A percentile compares a stretch with the other conserved stretches of the same genome.
These are phyloP conservation scores for Taenaris catops DNA, from an alignment of 2,888 invertebrate species.

Conservation along the genomic window DNA sequence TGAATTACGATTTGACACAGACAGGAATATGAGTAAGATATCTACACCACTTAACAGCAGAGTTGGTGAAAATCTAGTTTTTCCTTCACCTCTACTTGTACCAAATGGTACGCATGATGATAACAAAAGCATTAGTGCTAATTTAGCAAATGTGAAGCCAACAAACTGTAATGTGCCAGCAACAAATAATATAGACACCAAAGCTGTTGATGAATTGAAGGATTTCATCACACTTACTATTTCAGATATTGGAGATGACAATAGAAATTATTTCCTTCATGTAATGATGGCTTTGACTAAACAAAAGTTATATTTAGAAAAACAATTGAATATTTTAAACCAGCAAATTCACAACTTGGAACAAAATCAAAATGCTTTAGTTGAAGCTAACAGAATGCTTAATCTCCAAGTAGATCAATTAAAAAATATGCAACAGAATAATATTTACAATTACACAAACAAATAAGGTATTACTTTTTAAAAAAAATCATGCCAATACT, in stretches of 20 bases:
- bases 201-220: conserved; percentile 55
- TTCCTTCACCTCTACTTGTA: conserved; percentile 46
- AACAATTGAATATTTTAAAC: conserved; percentile 50
- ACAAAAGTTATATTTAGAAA: conserved; percentile 66
- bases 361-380: conserved; percentile 56
- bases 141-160: conserved; percentile 38
- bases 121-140: conserved; percentile 33
- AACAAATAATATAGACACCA: conserved; percentile 35
- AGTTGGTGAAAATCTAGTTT: conserved; percentile 42
- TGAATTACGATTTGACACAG: conserved; percentile 46
- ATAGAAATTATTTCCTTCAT: conserved; percentile 61
- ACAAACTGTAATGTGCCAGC: conserved; percentile 15
- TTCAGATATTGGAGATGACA: conserved; percentile 61
- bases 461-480: no score
- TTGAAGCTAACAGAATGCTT: conserved; percentile 72
- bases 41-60: conserved; percentile 59
- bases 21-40: conserved; percentile 57
- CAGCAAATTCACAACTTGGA: conserved; percentile 51
- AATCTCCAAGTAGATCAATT: conserved; percentile 67
- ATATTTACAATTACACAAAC: conserved; percentile 24
- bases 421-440: conserved; percentile 44
- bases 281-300: conserved; percentile 73
- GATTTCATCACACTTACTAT: conserved; percentile 58
- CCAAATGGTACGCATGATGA: conserved; percentile 47
- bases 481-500: no score